These are phyloP conservation scores for Brachionichthys hirsutus DNA, from an alignment of 2,113 vertebrate species.

Conservation along the genomic window DNA sequence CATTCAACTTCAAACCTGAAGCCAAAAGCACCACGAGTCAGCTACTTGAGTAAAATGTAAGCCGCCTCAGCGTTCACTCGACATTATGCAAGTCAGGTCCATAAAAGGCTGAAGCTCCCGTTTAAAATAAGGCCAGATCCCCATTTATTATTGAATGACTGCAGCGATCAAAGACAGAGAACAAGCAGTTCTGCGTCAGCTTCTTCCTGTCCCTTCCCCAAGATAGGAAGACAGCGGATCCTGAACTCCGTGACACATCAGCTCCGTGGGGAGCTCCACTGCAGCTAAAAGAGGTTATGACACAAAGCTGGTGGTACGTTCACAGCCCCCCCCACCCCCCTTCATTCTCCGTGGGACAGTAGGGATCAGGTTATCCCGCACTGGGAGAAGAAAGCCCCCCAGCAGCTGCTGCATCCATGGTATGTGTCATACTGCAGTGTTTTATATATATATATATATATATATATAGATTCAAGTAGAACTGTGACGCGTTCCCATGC, in stretches of 20 bases:
- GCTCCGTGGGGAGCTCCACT: constrained; percentile 44
- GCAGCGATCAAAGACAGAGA: too few relatives aligned
- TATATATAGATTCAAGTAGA: constrained; percentile 15
- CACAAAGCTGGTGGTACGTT: constrained; percentile 46
- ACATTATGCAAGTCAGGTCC: too few relatives aligned
- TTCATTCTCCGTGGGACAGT: constrained; percentile 44
- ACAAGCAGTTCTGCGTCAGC: too few relatives aligned
- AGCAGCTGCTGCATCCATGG: constrained; percentile 36
- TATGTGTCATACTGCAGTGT: constrained; percentile 25
- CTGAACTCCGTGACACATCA: constrained; percentile 59
- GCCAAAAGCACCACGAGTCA: too few relatives aligned
- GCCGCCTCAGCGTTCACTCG: too few relatives aligned
- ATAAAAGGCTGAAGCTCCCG: too few relatives aligned
- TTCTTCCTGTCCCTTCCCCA: too few relatives aligned
- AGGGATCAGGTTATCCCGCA: constrained; percentile 61
- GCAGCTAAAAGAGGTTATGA: constrained; percentile 68
- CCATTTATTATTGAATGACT: too few relatives aligned
- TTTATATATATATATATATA: constrained; percentile 9
- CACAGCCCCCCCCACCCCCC: constrained; percentile 4
- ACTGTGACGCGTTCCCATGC: constrained; percentile 6
- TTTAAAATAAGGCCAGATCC: too few relatives aligned
- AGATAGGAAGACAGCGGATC: constrained; percentile 40
- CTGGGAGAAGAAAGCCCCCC: constrained; percentile 30
- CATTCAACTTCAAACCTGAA: too few relatives aligned
- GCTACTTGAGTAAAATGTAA: too few relatives aligned